These are phyloP conservation scores for Tubulanus polymorphus DNA, from an alignment of 2,888 invertebrate species.

Conservation along the genomic window DNA sequence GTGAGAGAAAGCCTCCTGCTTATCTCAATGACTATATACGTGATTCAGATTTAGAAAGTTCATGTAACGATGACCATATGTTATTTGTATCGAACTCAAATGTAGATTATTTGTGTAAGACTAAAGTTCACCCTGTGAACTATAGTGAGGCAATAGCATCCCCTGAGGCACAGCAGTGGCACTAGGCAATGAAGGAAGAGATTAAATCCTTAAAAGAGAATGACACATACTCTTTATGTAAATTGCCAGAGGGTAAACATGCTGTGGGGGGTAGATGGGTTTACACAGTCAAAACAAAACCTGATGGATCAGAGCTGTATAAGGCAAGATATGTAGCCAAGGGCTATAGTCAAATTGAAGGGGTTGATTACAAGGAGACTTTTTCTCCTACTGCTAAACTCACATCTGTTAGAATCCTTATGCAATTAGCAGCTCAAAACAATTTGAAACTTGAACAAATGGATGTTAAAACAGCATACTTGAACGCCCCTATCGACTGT, in stretches of 20 bases:
- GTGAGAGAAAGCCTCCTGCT: no score
- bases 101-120: conserved; percentile 18
- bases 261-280: conserved; percentile 18
- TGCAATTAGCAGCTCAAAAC: conserved; percentile 21
- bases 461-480: conserved; percentile 21
- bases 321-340: conserved; percentile 24
- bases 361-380: conserved; percentile 23
- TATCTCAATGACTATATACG: no score
- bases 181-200: conserved; percentile 18
- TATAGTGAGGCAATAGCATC: conserved; percentile 17
- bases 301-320: conserved; percentile 11
- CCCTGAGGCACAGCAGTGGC: conserved; percentile 11
- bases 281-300: conserved; percentile 17
- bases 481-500: conserved; percentile 22
- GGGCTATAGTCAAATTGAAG: conserved; percentile 19
- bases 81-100: background rate
- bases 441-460: conserved; percentile 19
- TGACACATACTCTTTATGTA: conserved; percentile 17
- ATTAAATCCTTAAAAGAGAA: conserved; percentile 20
- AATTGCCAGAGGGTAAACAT: conserved; percentile 16
- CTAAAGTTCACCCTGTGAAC: background rate
- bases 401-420: conserved; percentile 17
- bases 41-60: no score
- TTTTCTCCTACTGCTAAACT: conserved; percentile 22
- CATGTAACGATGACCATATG: no score